Percentiles rank a stretch among this genome's conserved stretches.
phyloP scores from a whole-genome alignment of 2,113 vertebrate species.

The Cinclus mexicanus region DNA sequence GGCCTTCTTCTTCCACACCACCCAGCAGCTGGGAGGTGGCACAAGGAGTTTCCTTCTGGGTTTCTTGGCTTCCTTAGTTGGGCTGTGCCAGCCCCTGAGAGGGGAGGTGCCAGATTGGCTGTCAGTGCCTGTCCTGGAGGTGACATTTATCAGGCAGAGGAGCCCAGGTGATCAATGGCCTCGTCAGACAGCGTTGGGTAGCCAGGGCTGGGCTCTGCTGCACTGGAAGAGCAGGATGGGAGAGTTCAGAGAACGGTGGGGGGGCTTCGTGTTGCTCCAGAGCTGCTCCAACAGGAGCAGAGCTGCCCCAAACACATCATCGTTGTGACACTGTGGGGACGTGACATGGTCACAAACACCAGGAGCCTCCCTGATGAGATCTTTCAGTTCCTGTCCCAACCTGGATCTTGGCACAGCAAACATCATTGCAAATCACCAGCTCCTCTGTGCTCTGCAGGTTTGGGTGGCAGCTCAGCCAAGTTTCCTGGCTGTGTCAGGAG shows the following conservation, averaged over 20 bases:
- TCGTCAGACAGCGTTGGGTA: neutral
- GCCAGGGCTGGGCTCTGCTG: neutral
- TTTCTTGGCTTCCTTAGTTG: neutral
- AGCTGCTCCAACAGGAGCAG: neutral
- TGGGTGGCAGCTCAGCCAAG: neutral
- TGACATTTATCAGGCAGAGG: neutral
- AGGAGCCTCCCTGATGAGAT: neutral
- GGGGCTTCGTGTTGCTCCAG: neutral
- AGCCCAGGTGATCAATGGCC: neutral
- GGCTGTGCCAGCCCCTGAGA: neutral
- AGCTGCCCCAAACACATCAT: neutral
- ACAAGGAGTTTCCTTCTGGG: neutral
- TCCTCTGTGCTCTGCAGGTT: neutral
- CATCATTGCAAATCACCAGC: neutral
- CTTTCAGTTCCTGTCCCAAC: neutral
- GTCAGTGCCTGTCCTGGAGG: neutral
- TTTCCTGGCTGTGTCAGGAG: neutral
- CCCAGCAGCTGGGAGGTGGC: neutral
- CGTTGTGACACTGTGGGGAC: neutral
- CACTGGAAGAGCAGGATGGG: neutral
- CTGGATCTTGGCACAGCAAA: neutral
- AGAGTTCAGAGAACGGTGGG: neutral
- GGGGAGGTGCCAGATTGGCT: neutral
- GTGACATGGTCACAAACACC: neutral
- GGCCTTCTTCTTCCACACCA: neutral